phyloP scores from a whole-genome alignment of 2,888 invertebrate genomes.

The Papilio demoleus region DNA sequence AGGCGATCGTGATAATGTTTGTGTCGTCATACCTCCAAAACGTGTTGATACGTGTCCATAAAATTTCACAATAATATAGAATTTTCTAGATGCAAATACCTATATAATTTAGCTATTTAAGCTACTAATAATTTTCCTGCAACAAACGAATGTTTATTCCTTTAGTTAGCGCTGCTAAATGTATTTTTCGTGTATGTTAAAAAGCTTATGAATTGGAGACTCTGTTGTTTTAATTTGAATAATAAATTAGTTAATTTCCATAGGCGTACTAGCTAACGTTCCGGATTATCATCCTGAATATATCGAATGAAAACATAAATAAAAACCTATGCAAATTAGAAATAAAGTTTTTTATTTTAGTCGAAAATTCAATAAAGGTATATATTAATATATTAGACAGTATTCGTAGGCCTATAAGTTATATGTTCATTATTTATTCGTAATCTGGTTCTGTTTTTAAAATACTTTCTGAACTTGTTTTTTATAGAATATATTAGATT shows the following conservation, averaged over 20 bases:
- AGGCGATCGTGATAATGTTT: too few relatives aligned
- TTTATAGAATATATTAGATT: background rate
- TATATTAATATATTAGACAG: constrained; percentile 16
- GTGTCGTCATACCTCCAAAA: too few relatives aligned
- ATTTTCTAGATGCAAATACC: too few relatives aligned
- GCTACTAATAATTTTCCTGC: too few relatives aligned
- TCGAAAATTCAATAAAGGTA: constrained; percentile 17
- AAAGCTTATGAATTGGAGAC: constrained; percentile 41
- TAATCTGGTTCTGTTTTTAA: constrained; percentile 11
- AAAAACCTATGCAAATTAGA: constrained; percentile 24
- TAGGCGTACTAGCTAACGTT: constrained; percentile 50
- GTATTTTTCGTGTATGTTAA: background rate
- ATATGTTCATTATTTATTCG: background rate
- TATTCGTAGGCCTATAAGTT: constrained; percentile 2
- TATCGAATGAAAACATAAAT: constrained; percentile 43
- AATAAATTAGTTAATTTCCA: constrained; percentile 63
- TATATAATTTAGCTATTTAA: too few relatives aligned
- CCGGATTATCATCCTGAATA: constrained; percentile 42
- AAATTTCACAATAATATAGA: too few relatives aligned
- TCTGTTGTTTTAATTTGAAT: constrained; percentile 59
- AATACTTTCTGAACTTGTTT: background rate
- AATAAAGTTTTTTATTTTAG: constrained; percentile 23
- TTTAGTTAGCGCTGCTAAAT: too few relatives aligned
- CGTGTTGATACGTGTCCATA: too few relatives aligned
- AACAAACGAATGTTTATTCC: too few relatives aligned